These are phyloP conservation scores for Lycophotia porphyrea DNA, from an alignment of 2,888 invertebrate species.

Conservation along the genomic window DNA sequence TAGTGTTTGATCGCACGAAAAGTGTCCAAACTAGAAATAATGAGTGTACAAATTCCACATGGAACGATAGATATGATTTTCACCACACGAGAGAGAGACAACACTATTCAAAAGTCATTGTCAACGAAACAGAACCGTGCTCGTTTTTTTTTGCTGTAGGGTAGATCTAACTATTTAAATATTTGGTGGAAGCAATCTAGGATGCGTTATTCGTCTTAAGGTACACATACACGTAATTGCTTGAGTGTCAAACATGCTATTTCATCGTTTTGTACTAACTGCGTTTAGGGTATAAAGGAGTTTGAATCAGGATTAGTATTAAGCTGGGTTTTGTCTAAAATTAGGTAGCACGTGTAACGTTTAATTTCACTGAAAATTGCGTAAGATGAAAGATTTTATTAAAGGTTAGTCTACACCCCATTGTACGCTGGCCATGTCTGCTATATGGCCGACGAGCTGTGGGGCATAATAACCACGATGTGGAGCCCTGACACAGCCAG, in stretches of 20 bases:
- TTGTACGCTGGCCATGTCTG: too few relatives aligned
- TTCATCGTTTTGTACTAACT: background rate
- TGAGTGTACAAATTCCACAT: background rate
- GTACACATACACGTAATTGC: conserved; percentile 37
- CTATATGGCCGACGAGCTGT: too few relatives aligned
- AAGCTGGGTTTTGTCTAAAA: background rate
- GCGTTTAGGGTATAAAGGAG: background rate
- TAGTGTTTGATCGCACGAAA: background rate
- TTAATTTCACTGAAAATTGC: background rate
- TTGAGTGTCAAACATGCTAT: conserved; percentile 23
- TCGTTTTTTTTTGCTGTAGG: background rate
- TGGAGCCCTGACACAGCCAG: too few relatives aligned
- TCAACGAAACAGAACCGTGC: background rate
- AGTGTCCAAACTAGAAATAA: background rate
- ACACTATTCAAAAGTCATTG: background rate
- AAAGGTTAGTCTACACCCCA: background rate
- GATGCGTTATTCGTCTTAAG: conserved; percentile 40
- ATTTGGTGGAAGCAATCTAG: conserved; percentile 29
- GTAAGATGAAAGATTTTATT: background rate
- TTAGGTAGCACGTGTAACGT: background rate
- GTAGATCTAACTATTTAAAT: conserved; percentile 22
- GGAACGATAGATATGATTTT: background rate
- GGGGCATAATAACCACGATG: too few relatives aligned
- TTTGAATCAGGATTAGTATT: background rate
- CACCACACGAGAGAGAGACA: background rate